Percentiles rank a stretch among this genome's conserved stretches.
These are phyloP conservation scores for Ceramica pisi DNA, from an alignment of 2,888 invertebrate genomes.

Conservation along the genomic window DNA sequence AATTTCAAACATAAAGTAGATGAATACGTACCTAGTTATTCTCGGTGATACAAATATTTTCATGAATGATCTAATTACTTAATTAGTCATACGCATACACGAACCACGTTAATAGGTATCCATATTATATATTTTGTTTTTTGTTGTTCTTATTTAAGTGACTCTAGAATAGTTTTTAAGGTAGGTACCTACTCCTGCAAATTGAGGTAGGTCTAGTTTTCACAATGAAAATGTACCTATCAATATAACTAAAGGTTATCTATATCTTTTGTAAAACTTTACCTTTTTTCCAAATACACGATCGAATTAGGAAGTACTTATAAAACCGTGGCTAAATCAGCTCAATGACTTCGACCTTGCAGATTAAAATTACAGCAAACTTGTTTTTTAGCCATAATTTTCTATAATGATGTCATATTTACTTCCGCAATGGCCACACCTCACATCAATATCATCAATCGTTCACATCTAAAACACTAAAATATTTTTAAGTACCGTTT, in stretches of 20 bases:
- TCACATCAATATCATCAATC: background rate
- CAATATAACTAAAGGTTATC: no score
- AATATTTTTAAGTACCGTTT: background rate
- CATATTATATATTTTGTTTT: background rate
- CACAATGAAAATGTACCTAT: background rate
- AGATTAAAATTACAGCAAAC: constrained; percentile 20
- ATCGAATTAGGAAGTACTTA: constrained; percentile 36
- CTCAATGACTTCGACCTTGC: constrained; percentile 48
- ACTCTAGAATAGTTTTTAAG: constrained; percentile 3
- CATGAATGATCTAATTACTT: constrained; percentile 9
- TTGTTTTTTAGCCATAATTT: constrained; percentile 20
- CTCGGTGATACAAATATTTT: constrained; percentile 19
- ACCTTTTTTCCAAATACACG: background rate
- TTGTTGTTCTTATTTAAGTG: constrained; percentile 1
- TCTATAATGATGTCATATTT: constrained; percentile 29
- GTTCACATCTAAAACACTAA: background rate
- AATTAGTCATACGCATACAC: constrained; percentile 25
- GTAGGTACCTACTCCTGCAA: constrained; percentile 3
- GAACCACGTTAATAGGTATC: background rate
- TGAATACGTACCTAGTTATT: background rate
- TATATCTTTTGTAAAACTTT: no score
- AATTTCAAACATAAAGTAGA: background rate
- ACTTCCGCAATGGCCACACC: constrained; percentile 8
- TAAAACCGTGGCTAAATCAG: constrained; percentile 12
- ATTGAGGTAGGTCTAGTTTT: background rate